Conservation (phyloP, 1,140 invertebrate species). For the Drosophila nigromelanica region DNA sequence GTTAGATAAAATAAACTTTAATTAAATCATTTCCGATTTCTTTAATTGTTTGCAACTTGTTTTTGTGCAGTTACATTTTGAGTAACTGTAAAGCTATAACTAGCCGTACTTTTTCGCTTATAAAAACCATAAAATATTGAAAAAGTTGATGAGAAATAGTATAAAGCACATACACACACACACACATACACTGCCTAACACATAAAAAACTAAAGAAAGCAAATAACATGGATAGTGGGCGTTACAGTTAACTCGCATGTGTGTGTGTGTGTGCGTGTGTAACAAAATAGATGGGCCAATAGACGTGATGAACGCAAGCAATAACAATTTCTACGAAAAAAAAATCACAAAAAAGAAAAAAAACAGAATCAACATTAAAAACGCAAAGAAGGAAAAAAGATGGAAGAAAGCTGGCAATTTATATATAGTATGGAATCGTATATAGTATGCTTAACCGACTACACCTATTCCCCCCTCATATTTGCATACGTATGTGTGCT, state of each 20-base stretch:
- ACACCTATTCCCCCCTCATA: conserved; percentile 3
- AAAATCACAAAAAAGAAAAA: neutral
- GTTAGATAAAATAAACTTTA: too few relatives aligned
- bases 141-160: conserved; percentile 12
- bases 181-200: conserved; percentile 7
- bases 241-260: conserved; percentile 12
- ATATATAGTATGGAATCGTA: conserved; percentile 61
- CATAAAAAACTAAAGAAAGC: conserved; percentile 43
- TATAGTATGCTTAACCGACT: conserved; percentile 33
- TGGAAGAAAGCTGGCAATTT: conserved; percentile 55
- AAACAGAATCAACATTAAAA: conserved; percentile 35
- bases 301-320: conserved; percentile 71
- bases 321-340: conserved; percentile 7
- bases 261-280: conserved; percentile 25
- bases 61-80: neutral
- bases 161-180: conserved; percentile 9
- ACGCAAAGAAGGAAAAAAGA: conserved; percentile 13
- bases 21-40: neutral
- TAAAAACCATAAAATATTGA: conserved; percentile 65
- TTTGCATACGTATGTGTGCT: conserved; percentile 46
- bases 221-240: conserved; percentile 42
- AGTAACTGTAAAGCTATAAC: neutral
- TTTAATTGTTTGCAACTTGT: neutral
- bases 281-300: conserved; percentile 64
- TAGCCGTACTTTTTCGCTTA: conserved; percentile 18